A percentile compares a stretch with the other conserved stretches of the same genome.
Conservation (phyloP, 2,888 invertebrate genomes). For the Caenorhabditis macrosperma region DNA sequence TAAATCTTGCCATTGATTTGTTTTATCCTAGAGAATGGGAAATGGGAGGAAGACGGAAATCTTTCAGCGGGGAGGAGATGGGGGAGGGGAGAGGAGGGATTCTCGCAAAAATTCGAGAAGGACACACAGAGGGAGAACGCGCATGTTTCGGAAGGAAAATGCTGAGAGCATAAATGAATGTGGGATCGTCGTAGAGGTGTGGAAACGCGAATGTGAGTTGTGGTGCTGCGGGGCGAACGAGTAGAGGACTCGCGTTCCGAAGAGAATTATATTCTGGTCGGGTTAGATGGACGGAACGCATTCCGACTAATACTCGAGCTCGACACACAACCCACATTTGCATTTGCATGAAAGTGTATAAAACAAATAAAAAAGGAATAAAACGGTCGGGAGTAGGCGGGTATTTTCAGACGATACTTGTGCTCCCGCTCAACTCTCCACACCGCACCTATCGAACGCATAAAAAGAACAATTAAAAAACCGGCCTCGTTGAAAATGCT, state of each 20-base stretch:
- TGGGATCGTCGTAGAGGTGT: not conserved
- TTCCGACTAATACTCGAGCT: too few relatives aligned
- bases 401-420: slow-evolving; percentile 31
- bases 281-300: too few relatives aligned
- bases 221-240: too few relatives aligned
- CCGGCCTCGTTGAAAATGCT: slow-evolving; percentile 27
- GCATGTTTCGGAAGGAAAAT: slow-evolving; percentile 41
- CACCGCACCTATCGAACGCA: slow-evolving; percentile 29
- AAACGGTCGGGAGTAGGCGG: slow-evolving; percentile 31
- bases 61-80: slow-evolving; percentile 38
- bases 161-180: slow-evolving; percentile 2
- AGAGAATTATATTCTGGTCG: not conserved
- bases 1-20: slow-evolving; percentile 32
- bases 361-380: slow-evolving; percentile 46
- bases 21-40: slow-evolving; percentile 45
- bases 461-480: slow-evolving; percentile 14
- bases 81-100: slow-evolving; percentile 24
- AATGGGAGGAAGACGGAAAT: slow-evolving; percentile 18
- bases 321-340: not conserved
- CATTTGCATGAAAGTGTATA: slow-evolving; percentile 15
- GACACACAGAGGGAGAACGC: slow-evolving; percentile 19
- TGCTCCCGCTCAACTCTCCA: slow-evolving; percentile 23
- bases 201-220: not conserved
- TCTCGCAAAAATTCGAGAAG: slow-evolving; percentile 55
- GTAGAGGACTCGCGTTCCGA: too few relatives aligned